Evolutionary conservation across 1,140 invertebrate genomes (phyloP), one percentile per base, ranked within the genome.

Genomic region (Solenopsis invicta): DNA sequence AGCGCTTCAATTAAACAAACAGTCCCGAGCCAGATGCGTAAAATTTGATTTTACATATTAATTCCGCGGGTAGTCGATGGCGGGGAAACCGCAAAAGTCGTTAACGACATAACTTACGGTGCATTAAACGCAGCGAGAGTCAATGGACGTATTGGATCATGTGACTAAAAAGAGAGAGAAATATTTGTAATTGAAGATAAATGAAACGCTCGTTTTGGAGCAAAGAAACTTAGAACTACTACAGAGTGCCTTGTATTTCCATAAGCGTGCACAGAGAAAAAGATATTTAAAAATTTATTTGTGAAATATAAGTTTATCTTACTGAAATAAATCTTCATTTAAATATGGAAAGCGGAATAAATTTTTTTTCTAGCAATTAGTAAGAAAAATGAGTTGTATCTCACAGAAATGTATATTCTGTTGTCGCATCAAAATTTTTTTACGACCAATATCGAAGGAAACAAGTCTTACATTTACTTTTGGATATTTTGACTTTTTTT

Each of bases 1-100:
- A 86, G 71, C 76, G 81, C 64, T 92, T 93, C 92, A 92, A 93
- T 93, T 93, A 92, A 92, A 93, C 87, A 91, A 92, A 92, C 81
- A 88, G 62, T 87, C 77, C 59, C n/a, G 13, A 52, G 76, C 45
- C 50, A 34, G 75, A 88, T 87, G 64, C 87, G 87, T 92, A 88
- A 91, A 88, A 89, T 90, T 91, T 87, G 76, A 91, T 90, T 92
- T 89, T 86, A 85, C 88, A 86, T 92, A 91, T 92, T 87, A 88
- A 87, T 89, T 87, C 78, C 9, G 18, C 5, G 37, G 48, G 16
- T 45, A 29, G 4, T 13, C 89, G 56, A 21, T 87, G 90, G 59
- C 82, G 72, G 48, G 12, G n/a, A 61, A 75, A 75, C 41, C n/a
- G 54, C 80, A n/a, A 48, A 6, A 34, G 10, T 61, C 67, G 9